Evolutionary conservation across 2,888 invertebrate species (phyloP), one percentile per base, ranked within the genome.

Genomic region (Syrista parreyssii): DNA sequence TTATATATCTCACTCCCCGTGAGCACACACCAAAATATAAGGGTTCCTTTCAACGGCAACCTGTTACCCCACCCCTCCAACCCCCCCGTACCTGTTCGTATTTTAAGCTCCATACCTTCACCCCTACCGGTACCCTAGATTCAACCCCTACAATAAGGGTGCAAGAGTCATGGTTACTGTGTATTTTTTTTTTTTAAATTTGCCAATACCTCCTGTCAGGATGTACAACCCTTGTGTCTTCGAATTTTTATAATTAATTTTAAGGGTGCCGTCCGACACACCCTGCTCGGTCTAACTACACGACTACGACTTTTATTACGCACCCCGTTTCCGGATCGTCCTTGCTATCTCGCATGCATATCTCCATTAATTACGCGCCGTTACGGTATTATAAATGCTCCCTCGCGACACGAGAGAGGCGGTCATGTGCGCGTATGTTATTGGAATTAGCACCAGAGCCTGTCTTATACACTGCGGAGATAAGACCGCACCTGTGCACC

Each of bases 331-430:
- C 74, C 74, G 74, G 74, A 74, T 74, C 74, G 31, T 74, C 74
- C 74, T 3, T 15, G 23, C 35, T 30, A 33, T 32, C 33, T 6
- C 34, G 35, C 6, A n/a, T 34, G 35, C 74, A 34, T 74, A 74
- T 74, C 74, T 23, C 23, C 23, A 74, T 74, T 74, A 74, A 74
- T 74, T 74, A 74, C 30, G 36, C 71, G 9, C 72, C 77, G 75
- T 79, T 79, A 80, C 79, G 77, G 77, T 75, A 79, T 80, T 75
- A 80, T 78, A 80, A 81, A 76, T 79, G 80, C 33, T 68, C 68
- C 76, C 75, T 75, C 40, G 73, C 69, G 73, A 75, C 76, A 40
- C 73, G 75, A 73, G 76, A 34, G 75, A 68, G 79, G 71, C 72
- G 30, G 73, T 68, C 77, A 12, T 32, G 33, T 23, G 33, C 34